Base-by-base conservation (phyloP, 1,140 invertebrate species). In the Drosophila baimaii region DNA sequence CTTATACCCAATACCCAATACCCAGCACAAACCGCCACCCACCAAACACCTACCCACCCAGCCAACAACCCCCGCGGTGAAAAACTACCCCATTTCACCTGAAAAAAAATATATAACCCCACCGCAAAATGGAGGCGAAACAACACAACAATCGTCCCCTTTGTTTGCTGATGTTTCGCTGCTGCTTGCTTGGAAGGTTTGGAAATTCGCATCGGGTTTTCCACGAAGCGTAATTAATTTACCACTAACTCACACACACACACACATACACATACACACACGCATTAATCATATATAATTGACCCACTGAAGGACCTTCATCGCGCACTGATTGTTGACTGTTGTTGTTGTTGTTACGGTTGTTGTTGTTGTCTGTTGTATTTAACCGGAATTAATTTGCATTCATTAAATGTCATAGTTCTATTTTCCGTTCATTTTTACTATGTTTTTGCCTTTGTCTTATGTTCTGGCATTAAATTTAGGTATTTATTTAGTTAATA, bases 231-330 rank as follows among this genome's bases (percentile, higher is more conserved):
- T 73, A 59, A 73, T 70, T 71, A 71, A 72, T 49, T 72, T 66
- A 72, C 51, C n/a, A 35, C 68, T 25, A 27, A 44, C 35, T n/a
- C n/a, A 29, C 31, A 52, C 51, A 39, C 33, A 56, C 19, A 54
- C 37, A 27, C 23, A 39, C 12, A 44, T 27, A 39, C 15, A 27
- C 49, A 21, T 19, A 12, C 27, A 33, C 15, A 33, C 12, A 23
- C 10, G 21, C 57, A 61, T 33, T 44, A 54, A 58, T 43, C 57
- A 63, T 58, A 51, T 37, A 46, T 65, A 75, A 44, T 43, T 71
- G 39, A 71, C 51, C 68, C 66, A 57, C 43, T 46, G 10, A 71
- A 71, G 68, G 68, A 71, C 68, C 65, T 66, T 71, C 68, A 71
- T 71, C 54, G 52, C 51, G 52, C 65, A 46, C 52, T 49, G 66